Percentiles rank a stretch among this genome's conserved stretches.
These are phyloP conservation scores for Pandion haliaetus DNA, from an alignment of 2,113 vertebrate genomes.

Conservation along the genomic window DNA sequence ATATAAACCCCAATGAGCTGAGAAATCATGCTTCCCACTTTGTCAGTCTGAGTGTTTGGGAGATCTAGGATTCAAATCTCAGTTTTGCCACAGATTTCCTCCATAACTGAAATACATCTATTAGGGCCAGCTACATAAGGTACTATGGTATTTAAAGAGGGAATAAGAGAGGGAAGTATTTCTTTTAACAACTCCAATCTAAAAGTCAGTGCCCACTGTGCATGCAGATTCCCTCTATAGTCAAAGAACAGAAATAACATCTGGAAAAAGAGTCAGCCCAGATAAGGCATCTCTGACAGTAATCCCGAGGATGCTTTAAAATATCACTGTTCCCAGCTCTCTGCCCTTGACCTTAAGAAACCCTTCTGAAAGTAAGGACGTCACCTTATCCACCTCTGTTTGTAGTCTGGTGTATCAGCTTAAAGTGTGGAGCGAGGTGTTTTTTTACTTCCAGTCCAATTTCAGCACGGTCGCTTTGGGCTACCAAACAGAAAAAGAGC, in stretches of 20 bases:
- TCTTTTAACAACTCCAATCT: neutral
- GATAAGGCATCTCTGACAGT: neutral
- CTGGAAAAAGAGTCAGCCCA: neutral
- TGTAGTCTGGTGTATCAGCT: neutral
- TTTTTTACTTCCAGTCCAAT: neutral
- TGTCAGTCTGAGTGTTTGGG: neutral
- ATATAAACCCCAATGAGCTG: neutral
- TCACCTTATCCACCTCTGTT: neutral
- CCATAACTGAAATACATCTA: neutral
- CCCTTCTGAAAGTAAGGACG: neutral
- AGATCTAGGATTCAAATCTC: neutral
- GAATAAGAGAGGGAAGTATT: neutral
- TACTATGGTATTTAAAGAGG: neutral
- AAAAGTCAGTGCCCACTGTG: neutral
- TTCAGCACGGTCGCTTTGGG: neutral
- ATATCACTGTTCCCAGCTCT: neutral
- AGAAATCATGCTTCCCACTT: neutral
- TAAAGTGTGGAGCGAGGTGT: neutral
- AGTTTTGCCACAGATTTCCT: neutral
- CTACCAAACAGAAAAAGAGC: neutral
- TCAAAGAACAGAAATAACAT: neutral
- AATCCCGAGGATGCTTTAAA: neutral
- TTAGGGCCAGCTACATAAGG: neutral
- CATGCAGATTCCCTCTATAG: neutral
- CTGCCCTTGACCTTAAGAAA: neutral